Evolutionary conservation across 2,888 invertebrate species (phyloP), one percentile per base, ranked within the genome.

Genomic region (Allophyes oxyacanthae): DNA sequence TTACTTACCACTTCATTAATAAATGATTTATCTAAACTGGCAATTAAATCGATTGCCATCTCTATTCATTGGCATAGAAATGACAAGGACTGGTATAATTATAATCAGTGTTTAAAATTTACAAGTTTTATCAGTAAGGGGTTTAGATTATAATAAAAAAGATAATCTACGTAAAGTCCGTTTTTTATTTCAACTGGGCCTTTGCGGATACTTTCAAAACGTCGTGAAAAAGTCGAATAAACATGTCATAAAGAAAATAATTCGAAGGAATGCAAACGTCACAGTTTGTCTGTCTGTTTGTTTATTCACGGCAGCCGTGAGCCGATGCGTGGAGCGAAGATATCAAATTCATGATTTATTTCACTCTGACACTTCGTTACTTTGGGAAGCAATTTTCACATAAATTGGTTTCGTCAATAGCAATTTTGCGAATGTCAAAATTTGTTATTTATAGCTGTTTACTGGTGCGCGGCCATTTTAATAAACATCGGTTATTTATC

Each of bases 351-450:
- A 54, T 78, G 78, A 87, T 86, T 84, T 84, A 86, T 87, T 75
- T 75, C 69, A 72, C 59, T 66, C 67, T 63, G 72, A 72, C 79
- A 78, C 49, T 78, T 81, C 69, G 76, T 78, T 81, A 78, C 72
- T 72, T 78, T 69, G 72, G 71, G 69, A 82, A 84, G 74, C 80
- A 85, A 84, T 88, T 87, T 85, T 79, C 81, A 76, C 75, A 81
- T 82, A 85, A 84, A 89, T 87, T 86, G 83, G 70, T 82, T 84
- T 84, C 82, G 84, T 85, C 84, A 87, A 87, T 85, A 84, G 77
- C 78, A 78, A 84, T 85, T 87, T 84, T 79, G 78, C 71, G 79
- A 78, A 81, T 84, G 84, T 85, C 87, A 81, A 78, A 61, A 77
- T 61, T 44, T 58, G 79, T 86, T 83, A 88, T 88, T 90, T 86